These are phyloP conservation scores for Podarcis cretensis DNA, from an alignment of 2,113 vertebrate species.

Conservation along the genomic window DNA sequence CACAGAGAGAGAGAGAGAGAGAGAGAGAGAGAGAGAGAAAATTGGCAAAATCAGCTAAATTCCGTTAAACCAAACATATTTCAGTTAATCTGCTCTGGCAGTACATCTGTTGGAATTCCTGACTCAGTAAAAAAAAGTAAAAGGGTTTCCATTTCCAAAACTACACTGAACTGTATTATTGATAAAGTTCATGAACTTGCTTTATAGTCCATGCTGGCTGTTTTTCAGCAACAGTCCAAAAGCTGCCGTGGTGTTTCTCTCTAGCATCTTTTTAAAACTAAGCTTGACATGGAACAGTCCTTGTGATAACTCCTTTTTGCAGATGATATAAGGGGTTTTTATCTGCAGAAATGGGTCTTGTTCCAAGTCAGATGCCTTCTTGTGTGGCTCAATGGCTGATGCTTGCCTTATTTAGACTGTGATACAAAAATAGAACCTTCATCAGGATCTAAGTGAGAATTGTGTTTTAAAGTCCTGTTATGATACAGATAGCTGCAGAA, in stretches of 20 bases:
- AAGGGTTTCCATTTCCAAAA: not conserved
- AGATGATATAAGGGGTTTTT: not conserved
- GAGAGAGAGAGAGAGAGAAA: too few relatives aligned
- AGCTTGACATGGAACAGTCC: slow-evolving; percentile 11
- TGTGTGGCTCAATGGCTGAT: not conserved
- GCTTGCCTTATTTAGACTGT: slow-evolving; percentile 14
- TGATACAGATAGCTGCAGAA: not conserved
- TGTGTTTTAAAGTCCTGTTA: not conserved
- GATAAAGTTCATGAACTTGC: slow-evolving; percentile 27
- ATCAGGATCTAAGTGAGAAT: slow-evolving; percentile 1
- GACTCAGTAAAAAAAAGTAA: not conserved
- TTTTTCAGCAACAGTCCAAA: slow-evolving; percentile 52
- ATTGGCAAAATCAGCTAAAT: slow-evolving; percentile 27
- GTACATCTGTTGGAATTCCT: slow-evolving; percentile 52
- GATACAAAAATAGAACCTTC: slow-evolving; percentile 11
- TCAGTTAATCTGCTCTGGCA: slow-evolving; percentile 16
- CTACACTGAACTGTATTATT: not conserved
- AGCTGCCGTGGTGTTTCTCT: slow-evolving; percentile 1
- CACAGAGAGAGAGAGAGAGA: too few relatives aligned
- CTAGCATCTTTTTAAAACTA: slow-evolving; percentile 20
- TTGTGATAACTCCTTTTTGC: slow-evolving; percentile 5
- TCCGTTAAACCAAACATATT: slow-evolving; percentile 32
- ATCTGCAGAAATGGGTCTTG: slow-evolving; percentile 5
- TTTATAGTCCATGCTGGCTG: not conserved
- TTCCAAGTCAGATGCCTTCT: not conserved